Conservation (phyloP, 2,888 invertebrate species). For the Pyrgus malvae region DNA sequence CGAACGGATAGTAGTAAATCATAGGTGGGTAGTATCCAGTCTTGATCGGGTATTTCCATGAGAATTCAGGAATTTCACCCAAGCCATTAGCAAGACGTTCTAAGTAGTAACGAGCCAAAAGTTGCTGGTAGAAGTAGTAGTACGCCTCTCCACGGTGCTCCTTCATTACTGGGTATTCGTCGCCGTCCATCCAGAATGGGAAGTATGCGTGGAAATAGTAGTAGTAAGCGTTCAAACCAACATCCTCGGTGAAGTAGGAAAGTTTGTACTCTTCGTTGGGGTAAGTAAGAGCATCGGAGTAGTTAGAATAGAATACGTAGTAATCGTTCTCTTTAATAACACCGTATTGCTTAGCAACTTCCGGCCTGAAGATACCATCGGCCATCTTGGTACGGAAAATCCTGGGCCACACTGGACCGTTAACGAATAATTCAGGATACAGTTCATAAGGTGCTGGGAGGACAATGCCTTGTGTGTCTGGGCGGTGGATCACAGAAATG, state of each 20-base stretch:
- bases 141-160: conserved; percentile 84
- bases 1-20: conserved; percentile 43
- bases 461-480: conserved; percentile 80
- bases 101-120: conserved; percentile 85
- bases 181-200: conserved; percentile 84
- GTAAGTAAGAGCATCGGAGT: conserved; percentile 75
- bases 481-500: conserved; percentile 81
- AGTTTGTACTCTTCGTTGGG: conserved; percentile 82
- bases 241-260: conserved; percentile 86
- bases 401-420: conserved; percentile 76
- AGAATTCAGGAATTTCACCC: conserved; percentile 82
- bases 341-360: conserved; percentile 57
- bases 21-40: conserved; percentile 54
- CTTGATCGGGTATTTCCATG: conserved; percentile 83
- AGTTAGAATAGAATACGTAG: conserved; percentile 80
- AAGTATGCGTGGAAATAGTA: conserved; percentile 83
- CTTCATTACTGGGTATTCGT: conserved; percentile 69
- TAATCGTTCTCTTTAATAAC: conserved; percentile 61
- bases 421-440: conserved; percentile 84
- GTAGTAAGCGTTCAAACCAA: conserved; percentile 85
- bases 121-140: conserved; percentile 85
- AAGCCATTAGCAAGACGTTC: conserved; percentile 85
- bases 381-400: conserved; percentile 69
- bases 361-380: conserved; percentile 47
- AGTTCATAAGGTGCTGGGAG: conserved; percentile 87